Evolutionary conservation across 2,797 vertebrate species (phyloP).

Genomic region (Alauda arvensis): DNA sequence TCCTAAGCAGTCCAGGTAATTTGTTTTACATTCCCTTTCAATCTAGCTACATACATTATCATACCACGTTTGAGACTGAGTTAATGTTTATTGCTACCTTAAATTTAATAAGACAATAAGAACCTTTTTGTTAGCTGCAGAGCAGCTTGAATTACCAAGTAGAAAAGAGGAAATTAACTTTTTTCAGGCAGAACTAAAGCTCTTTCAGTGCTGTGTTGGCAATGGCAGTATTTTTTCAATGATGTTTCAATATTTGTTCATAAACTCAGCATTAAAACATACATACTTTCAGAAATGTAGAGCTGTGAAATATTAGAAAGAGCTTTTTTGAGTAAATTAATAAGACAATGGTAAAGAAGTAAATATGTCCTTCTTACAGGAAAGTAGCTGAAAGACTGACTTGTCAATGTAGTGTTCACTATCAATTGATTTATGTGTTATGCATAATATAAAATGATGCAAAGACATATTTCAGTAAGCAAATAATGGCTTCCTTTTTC

Average conservation of each 20-base stretch:
- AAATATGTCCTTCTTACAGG: not conserved
- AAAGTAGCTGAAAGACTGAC: not conserved
- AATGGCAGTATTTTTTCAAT: not conserved
- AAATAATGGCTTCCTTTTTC: not conserved
- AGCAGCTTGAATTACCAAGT: not conserved
- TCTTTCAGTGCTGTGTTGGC: not conserved
- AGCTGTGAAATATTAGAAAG: not conserved
- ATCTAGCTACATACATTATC: not conserved
- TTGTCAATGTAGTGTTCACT: not conserved
- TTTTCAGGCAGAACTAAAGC: not conserved
- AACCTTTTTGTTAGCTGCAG: not conserved
- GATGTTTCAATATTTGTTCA: not conserved
- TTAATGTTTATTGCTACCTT: constrained; percentile 38
- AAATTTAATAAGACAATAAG: constrained; percentile 14
- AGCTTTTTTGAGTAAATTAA: not conserved
- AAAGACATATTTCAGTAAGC: not conserved
- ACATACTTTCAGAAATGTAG: not conserved
- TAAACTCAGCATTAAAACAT: not conserved
- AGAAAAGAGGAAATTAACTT: not conserved
- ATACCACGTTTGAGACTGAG: constrained; percentile 14
- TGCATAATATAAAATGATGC: not conserved
- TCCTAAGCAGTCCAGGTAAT: constrained; percentile 36
- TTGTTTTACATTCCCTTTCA: constrained; percentile 38
- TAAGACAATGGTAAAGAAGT: not conserved
- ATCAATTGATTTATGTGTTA: not conserved